phyloP scores from a whole-genome alignment of 2,113 vertebrate species.

The Mola mola region DNA sequence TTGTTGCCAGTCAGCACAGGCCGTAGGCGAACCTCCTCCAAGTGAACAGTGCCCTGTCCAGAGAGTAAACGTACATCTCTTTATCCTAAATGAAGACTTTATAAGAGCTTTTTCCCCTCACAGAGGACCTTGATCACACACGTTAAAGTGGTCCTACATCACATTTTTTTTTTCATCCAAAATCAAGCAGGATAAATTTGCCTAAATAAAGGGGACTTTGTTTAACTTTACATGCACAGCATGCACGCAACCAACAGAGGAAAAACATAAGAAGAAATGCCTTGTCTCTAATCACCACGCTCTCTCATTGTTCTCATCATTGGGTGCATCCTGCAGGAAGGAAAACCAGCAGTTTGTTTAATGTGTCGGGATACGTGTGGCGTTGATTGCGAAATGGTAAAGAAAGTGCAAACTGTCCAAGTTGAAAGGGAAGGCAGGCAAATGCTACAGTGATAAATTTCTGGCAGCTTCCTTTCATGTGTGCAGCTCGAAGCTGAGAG shows the following conservation, averaged over 20 bases:
- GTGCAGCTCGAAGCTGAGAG: conserved; percentile 17
- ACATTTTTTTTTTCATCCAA: conserved; percentile 10
- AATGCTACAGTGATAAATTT: conserved; percentile 36
- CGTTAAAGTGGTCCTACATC: too few species aligned
- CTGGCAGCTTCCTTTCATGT: conserved; percentile 39
- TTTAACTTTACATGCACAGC: conserved; percentile 18
- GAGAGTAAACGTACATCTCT: not conserved
- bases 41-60: conserved; percentile 64
- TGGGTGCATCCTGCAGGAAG: conserved; percentile 46
- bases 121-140: too few species aligned
- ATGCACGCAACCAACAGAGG: conserved; percentile 17
- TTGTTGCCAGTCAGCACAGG: conserved; percentile 84
- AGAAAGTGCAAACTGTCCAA: conserved; percentile 50
- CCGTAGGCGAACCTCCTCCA: conserved; percentile 91
- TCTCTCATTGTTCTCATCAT: conserved; percentile 59
- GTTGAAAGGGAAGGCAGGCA: conserved; percentile 32
- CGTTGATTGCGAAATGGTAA: conserved; percentile 48
- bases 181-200: conserved; percentile 5
- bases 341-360: conserved; percentile 51
- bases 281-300: conserved; percentile 45
- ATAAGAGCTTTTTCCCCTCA: not conserved
- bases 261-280: conserved; percentile 21
- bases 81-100: not conserved
- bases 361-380: conserved; percentile 17
- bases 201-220: conserved; percentile 26